Evolutionary conservation across 2,888 invertebrate species (phyloP).

Genomic region (Xestia c-nigrum): DNA sequence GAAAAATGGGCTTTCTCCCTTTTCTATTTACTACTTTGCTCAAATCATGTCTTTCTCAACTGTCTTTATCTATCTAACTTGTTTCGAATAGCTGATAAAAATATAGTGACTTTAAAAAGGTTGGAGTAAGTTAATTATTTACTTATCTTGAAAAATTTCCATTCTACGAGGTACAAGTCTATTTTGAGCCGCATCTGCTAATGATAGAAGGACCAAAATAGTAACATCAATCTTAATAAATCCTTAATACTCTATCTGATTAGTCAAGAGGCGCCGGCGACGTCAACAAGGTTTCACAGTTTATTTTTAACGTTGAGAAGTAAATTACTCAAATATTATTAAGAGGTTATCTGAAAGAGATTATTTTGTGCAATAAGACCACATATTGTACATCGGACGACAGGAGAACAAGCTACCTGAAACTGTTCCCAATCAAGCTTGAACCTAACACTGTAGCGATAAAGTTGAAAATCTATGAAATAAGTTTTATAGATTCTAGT

Average conservation of each 20-base stretch:
- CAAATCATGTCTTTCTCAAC: too few species aligned
- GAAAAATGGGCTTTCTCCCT: too few species aligned
- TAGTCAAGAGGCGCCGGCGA: not conserved
- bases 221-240: slow-evolving; percentile 32
- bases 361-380: not conserved
- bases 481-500: too few species aligned
- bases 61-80: too few species aligned
- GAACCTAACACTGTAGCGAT: too few species aligned
- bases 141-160: not conserved
- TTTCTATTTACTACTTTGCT: too few species aligned
- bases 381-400: not conserved
- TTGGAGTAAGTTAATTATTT: slow-evolving; percentile 1
- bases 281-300: slow-evolving; percentile 10
- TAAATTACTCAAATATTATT: not conserved
- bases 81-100: too few species aligned
- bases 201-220: slow-evolving; percentile 15
- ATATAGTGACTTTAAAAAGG: not conserved
- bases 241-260: slow-evolving; percentile 14
- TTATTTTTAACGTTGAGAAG: slow-evolving; percentile 1
- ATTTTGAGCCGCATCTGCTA: not conserved
- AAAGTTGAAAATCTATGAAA: too few species aligned
- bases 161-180: not conserved
- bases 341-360: not conserved
- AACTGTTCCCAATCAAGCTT: too few species aligned
- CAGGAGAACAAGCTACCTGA: too few species aligned